Evolutionary conservation across 1,140 invertebrate genomes (phyloP).

Genomic region (Zaprionus ghesquierei): DNA sequence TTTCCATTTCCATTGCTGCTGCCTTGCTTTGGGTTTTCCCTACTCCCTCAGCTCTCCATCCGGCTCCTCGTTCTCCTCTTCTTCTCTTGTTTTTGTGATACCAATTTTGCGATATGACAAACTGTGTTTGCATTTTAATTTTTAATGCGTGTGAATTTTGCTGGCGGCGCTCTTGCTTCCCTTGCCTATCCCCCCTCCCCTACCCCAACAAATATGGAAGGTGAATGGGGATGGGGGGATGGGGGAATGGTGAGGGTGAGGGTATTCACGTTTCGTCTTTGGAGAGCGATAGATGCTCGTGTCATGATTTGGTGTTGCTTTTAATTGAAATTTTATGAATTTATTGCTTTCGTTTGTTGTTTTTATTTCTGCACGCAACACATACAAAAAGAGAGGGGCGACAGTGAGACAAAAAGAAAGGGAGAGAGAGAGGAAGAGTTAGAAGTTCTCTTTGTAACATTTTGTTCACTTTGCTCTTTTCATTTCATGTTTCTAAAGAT

Average conservation of each 20-base stretch:
- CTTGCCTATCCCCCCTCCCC: no score
- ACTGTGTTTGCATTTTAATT: slow-evolving; percentile 81
- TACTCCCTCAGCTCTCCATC: slow-evolving; percentile 6
- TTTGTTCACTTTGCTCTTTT: slow-evolving; percentile 43
- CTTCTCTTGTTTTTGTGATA: slow-evolving; percentile 49
- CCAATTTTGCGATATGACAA: slow-evolving; percentile 81
- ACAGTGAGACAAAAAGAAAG: not conserved
- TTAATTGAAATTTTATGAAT: slow-evolving; percentile 82
- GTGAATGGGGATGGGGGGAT: not conserved
- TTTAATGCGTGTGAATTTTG: slow-evolving; percentile 82
- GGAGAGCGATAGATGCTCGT: slow-evolving; percentile 65
- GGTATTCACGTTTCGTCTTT: slow-evolving; percentile 14
- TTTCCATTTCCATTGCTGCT: slow-evolving; percentile 42
- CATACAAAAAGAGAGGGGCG: not conserved
- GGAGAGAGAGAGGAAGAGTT: not conserved
- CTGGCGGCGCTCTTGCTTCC: slow-evolving; percentile 55
- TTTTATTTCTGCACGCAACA: slow-evolving; percentile 15
- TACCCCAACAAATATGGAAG: no score
- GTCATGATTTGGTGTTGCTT: slow-evolving; percentile 81
- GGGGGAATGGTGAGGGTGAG: not conserved
- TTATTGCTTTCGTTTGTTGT: slow-evolving; percentile 67
- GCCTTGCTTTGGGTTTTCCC: slow-evolving; percentile 31
- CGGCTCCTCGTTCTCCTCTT: not conserved
- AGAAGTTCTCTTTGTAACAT: slow-evolving; percentile 14
- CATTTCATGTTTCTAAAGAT: slow-evolving; percentile 84